Conservation (phyloP, 92 coral and sea anemone species). For the Chrysogorgia sp. region DNA sequence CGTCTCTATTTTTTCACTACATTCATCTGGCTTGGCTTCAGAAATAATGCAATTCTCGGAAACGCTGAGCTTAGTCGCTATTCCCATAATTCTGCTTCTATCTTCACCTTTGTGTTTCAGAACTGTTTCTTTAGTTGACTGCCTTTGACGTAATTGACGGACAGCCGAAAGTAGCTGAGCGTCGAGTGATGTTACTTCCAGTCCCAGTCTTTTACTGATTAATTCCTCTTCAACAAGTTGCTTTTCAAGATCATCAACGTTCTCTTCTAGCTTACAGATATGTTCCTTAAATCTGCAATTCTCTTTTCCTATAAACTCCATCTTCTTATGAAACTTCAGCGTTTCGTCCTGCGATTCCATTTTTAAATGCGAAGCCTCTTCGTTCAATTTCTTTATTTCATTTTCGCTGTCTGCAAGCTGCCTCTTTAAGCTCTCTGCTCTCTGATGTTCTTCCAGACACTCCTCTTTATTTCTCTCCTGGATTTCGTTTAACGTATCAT, state of each 20-base stretch:
- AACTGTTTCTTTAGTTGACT: slow-evolving; percentile 1
- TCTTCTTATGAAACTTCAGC: slow-evolving; percentile 61
- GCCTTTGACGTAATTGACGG: slow-evolving; percentile 68
- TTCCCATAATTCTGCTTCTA: neutral
- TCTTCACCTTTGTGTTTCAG: slow-evolving; percentile 12
- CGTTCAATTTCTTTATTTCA: slow-evolving; percentile 55
- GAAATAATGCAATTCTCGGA: neutral
- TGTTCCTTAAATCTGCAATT: slow-evolving; percentile 58
- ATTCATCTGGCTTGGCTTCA: slow-evolving; percentile 2
- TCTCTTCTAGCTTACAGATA: slow-evolving; percentile 49
- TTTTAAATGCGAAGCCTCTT: slow-evolving; percentile 28
- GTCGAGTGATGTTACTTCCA: slow-evolving; percentile 84
- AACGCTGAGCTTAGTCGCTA: neutral
- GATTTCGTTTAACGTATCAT: slow-evolving; percentile 27
- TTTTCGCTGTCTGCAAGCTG: slow-evolving; percentile 57
- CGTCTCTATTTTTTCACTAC: slow-evolving; percentile 20
- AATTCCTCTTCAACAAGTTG: slow-evolving; percentile 63
- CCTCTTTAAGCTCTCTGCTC: slow-evolving; percentile 51
- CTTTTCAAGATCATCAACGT: slow-evolving; percentile 61
- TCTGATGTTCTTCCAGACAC: neutral
- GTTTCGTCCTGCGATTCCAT: slow-evolving; percentile 63
- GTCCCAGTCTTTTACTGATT: slow-evolving; percentile 72
- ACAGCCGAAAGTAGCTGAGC: slow-evolving; percentile 88
- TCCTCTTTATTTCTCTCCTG: slow-evolving; percentile 19
- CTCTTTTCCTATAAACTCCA: slow-evolving; percentile 51